Conservation (phyloP, 2,888 invertebrate species). For the Papilio elwesi region DNA sequence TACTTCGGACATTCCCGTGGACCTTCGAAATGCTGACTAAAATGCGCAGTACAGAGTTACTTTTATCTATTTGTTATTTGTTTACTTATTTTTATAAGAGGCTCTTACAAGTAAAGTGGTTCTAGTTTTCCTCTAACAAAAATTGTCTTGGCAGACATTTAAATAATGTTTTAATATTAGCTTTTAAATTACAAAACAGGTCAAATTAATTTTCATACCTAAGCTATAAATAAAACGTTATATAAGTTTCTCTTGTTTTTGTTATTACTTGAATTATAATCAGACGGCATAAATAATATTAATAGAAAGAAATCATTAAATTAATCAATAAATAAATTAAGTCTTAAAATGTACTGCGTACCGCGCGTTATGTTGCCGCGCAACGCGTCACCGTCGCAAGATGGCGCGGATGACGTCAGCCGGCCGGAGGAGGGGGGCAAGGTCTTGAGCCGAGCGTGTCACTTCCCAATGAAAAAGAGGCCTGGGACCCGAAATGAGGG, state of each 20-base stretch:
- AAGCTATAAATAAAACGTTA: background rate
- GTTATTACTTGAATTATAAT: background rate
- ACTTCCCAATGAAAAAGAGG: conserved; percentile 80
- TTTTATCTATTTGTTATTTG: no score
- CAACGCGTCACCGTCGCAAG: conserved; percentile 78
- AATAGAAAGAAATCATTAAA: background rate
- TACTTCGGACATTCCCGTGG: background rate
- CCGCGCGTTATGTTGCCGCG: conserved; percentile 74
- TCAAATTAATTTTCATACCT: background rate
- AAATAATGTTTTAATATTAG: background rate
- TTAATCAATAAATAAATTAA: background rate
- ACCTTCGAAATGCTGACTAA: background rate
- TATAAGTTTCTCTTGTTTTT: background rate
- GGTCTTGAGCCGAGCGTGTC: conserved; percentile 75
- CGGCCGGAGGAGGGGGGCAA: conserved; percentile 62
- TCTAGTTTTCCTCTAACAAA: background rate
- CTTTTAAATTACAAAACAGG: no score
- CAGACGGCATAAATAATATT: background rate
- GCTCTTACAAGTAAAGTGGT: background rate
- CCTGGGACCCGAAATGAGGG: conserved; percentile 65
- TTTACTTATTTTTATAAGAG: background rate
- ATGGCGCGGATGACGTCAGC: conserved; percentile 81
- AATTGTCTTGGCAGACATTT: background rate
- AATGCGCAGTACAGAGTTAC: background rate
- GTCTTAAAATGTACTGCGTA: conserved; percentile 51